Evolutionary conservation across 2,888 invertebrate species (phyloP).

Genomic region (Chymomyza fuscimana): DNA sequence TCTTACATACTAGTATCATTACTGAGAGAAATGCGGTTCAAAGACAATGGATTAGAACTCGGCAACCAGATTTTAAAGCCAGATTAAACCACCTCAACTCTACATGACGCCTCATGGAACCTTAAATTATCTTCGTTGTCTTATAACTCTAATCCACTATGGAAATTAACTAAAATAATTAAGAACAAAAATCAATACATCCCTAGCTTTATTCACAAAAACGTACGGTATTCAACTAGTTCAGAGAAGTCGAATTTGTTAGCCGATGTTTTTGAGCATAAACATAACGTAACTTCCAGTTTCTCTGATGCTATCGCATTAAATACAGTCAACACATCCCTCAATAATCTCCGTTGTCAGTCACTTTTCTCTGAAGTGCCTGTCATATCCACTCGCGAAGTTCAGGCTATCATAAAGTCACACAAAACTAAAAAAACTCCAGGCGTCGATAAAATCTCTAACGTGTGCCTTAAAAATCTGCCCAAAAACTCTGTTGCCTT

Average conservation of each 20-base stretch:
- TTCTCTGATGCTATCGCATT: not conserved
- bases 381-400: not conserved
- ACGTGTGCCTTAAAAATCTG: not conserved
- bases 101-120: not conserved
- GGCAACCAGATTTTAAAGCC: slow-evolving; percentile 15
- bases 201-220: slow-evolving; percentile 11
- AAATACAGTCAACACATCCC: not conserved
- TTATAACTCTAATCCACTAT: slow-evolving; percentile 7
- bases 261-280: not conserved
- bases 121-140: slow-evolving; percentile 2
- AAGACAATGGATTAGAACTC: not conserved
- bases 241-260: slow-evolving; percentile 4
- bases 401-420: not conserved
- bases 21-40: not conserved
- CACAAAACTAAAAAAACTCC: not conserved
- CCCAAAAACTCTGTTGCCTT: not conserved
- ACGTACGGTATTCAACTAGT: not conserved
- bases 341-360: not conserved
- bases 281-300: not conserved
- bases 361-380: not conserved
- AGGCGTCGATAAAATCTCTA: not conserved
- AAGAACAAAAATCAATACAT: slow-evolving; percentile 17
- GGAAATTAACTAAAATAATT: slow-evolving; percentile 22
- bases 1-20: not conserved
- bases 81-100: slow-evolving; percentile 11